Base-by-base conservation (phyloP, 1,140 invertebrate species). In the Agrilus planipennis region DNA sequence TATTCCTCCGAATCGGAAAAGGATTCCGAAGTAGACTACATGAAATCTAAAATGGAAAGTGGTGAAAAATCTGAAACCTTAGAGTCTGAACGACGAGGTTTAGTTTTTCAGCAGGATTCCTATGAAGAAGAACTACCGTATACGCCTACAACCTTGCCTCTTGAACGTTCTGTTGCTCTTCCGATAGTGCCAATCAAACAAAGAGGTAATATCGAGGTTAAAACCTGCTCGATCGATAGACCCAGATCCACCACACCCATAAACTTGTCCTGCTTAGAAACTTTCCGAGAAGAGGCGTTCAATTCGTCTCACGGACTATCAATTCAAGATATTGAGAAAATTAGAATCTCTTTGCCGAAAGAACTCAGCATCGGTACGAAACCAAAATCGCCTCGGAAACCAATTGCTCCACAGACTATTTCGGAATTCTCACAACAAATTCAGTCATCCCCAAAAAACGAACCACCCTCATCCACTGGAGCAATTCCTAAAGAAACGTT, bases 81-180 rank as follows among this genome's bases (percentile, higher is more conserved):
- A 38, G 73, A 75, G 54, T 64, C 71, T 15, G 83, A 87, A 53
- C 70, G 77, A 37, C 84, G 86, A 39, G 77, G 79, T 1, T 69
- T 90, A 18, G 79, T 84, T 3, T 71, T 81, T 30, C 72, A 79
- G 49, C 82, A 87, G 49, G 84, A 87, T 49, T 85, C 84, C 7
- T 84, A 88, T 47, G 85, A 90, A 44, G 84, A 86, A 39, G 86
- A 89, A 64, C 64, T 89, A 51, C 87, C 87, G 1, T 89, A 85
- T 53, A 75, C 89, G 44, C 84, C 85, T 27, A 89, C 86, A 3
- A 89, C 85, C 22, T 60, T 89, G 39, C 85, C 86, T 11, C 66
- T 77, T 55, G 86, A 89, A 64, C 76, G 85, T 31, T 82, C 85
- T 5, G 71, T 81, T 29, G 85, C 79, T 11, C 65, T 88, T 38